These are phyloP conservation scores for Cephus sareptanus DNA, from an alignment of 2,888 invertebrate species.

Conservation along the genomic window DNA sequence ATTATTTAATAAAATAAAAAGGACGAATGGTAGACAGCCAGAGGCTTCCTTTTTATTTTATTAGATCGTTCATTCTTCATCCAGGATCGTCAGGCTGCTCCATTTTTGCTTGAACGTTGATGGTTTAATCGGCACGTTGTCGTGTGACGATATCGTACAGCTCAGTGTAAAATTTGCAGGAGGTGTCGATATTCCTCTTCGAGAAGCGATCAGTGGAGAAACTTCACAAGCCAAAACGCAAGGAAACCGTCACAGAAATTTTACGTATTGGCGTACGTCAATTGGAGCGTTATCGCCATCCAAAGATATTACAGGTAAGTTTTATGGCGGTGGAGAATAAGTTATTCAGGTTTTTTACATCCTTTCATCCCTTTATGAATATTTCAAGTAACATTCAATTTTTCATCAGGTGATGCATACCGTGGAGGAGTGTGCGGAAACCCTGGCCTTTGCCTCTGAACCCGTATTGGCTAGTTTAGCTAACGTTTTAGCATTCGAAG, in stretches of 20 bases:
- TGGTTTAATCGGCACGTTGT: not conserved
- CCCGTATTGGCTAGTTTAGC: conserved; percentile 89
- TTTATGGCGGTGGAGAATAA: not conserved
- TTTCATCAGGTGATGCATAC: conserved; percentile 71
- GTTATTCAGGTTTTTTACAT: not conserved
- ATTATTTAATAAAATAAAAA: no score
- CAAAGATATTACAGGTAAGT: conserved; percentile 76
- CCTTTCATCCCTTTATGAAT: not conserved
- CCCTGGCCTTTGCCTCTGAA: conserved; percentile 94
- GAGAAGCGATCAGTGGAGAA: conserved; percentile 94
- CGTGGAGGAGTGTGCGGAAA: conserved; percentile 86
- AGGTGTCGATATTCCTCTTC: conserved; percentile 93
- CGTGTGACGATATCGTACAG: not conserved
- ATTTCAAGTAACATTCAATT: conserved; percentile 1
- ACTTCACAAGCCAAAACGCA: conserved; percentile 89
- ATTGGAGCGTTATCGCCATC: conserved; percentile 86
- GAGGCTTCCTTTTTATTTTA: no score
- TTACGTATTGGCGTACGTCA: conserved; percentile 82
- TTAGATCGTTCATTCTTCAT: no score
- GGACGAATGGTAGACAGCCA: no score
- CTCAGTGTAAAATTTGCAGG: conserved; percentile 70
- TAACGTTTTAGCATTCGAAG: conserved; percentile 87
- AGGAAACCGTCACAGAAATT: conserved; percentile 92
- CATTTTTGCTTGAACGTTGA: no score
- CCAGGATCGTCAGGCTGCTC: no score